These are phyloP conservation scores for Papilio protenor DNA, from an alignment of 2,888 invertebrate genomes.

Conservation along the genomic window DNA sequence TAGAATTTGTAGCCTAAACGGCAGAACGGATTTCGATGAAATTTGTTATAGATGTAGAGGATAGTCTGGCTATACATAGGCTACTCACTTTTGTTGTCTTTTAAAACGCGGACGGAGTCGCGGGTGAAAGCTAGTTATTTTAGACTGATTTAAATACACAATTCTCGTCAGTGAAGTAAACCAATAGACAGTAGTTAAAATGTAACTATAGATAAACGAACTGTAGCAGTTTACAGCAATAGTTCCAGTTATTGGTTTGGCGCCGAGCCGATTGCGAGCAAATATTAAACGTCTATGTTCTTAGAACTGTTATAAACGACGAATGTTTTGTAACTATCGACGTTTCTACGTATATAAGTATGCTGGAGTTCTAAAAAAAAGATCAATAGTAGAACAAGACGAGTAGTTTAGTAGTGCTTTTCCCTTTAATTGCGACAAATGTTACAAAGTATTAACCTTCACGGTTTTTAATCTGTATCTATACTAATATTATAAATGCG, in stretches of 20 bases:
- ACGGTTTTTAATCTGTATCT: too few relatives aligned
- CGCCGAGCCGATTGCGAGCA: slow-evolving; percentile 5
- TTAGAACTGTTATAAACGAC: background rate
- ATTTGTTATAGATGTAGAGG: too few relatives aligned
- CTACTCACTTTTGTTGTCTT: too few relatives aligned
- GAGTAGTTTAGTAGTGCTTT: background rate
- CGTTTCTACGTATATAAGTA: background rate
- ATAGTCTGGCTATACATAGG: too few relatives aligned
- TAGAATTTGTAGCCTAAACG: too few relatives aligned
- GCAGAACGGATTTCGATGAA: too few relatives aligned
- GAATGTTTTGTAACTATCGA: background rate
- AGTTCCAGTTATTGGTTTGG: slow-evolving; percentile 22
- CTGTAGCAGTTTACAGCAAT: background rate
- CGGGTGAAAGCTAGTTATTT: background rate
- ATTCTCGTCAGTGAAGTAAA: background rate
- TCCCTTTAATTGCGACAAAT: too few relatives aligned
- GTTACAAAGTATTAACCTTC: too few relatives aligned
- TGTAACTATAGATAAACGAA: background rate
- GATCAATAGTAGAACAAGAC: background rate
- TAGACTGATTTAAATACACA: background rate
- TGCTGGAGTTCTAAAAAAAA: background rate
- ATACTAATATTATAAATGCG: too few relatives aligned
- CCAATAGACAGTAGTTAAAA: background rate
- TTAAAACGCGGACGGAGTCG: too few relatives aligned
- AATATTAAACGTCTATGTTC: slow-evolving; percentile 1